These are phyloP conservation scores for Aviceda subcristata DNA, from an alignment of 2,113 vertebrate species.

Conservation along the genomic window DNA sequence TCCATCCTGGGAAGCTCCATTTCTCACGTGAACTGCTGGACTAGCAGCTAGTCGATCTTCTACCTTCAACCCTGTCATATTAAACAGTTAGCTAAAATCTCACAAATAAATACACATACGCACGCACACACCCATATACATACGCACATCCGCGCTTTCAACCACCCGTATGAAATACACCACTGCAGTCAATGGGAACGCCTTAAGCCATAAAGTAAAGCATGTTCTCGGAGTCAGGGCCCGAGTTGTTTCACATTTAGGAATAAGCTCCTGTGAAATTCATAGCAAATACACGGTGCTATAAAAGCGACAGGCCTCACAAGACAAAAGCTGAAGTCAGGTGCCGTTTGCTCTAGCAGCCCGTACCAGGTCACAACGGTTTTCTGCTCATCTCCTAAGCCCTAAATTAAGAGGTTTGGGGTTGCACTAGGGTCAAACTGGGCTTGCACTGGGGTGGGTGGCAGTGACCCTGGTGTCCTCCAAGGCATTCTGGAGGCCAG, in stretches of 20 bases:
- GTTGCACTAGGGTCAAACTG: too few species aligned
- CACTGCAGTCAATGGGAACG: not conserved
- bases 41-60: not conserved
- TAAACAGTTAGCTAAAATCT: not conserved
- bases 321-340: not conserved
- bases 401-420: not conserved
- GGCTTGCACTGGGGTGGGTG: not conserved
- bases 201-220: not conserved
- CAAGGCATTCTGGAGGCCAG: not conserved
- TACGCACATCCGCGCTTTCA: not conserved
- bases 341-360: not conserved
- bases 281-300: not conserved
- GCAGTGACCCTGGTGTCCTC: not conserved
- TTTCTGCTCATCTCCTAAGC: not conserved
- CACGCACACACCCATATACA: too few species aligned
- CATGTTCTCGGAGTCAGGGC: not conserved
- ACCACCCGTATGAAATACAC: too few species aligned
- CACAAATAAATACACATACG: not conserved
- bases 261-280: not conserved
- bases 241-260: not conserved
- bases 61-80: not conserved
- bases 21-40: not conserved
- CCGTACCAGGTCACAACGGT: not conserved
- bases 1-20: too few species aligned
- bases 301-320: not conserved